These are phyloP conservation scores for Archocentrus centrarchus DNA, from an alignment of 2,113 vertebrate species.

Conservation along the genomic window DNA sequence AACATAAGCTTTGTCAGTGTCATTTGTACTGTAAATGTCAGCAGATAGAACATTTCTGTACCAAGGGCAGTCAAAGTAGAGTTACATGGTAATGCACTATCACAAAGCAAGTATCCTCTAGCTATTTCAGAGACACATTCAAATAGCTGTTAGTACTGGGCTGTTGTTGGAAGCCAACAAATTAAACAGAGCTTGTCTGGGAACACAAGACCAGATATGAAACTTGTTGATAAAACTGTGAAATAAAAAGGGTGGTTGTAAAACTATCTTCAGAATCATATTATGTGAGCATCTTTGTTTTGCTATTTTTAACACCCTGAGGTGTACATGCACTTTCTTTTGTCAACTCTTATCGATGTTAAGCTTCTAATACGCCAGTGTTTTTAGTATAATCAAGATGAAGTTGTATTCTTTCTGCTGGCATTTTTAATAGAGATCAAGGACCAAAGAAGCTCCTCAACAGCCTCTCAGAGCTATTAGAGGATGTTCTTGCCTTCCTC, in stretches of 20 bases:
- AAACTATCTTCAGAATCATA: neutral
- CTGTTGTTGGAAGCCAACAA: neutral
- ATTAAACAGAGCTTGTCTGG: neutral
- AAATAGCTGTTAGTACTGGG: neutral
- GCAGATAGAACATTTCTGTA: neutral
- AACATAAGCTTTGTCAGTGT: neutral
- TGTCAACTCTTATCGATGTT: constrained; percentile 4
- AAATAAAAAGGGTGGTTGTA: neutral
- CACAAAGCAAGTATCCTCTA: neutral
- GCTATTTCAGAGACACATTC: neutral
- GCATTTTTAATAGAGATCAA: constrained; percentile 40
- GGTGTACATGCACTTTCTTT: neutral
- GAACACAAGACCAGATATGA: neutral
- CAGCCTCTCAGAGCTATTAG: constrained; percentile 47
- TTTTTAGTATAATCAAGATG: constrained; percentile 36
- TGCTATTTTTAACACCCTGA: neutral
- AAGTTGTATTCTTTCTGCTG: constrained; percentile 12
- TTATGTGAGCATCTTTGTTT: neutral
- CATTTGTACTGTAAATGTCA: neutral
- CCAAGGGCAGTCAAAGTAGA: neutral
- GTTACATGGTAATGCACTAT: neutral
- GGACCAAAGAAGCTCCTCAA: constrained; percentile 44
- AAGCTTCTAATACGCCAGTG: neutral
- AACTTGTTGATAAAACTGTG: neutral
- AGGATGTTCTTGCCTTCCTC: constrained; percentile 3